Evolutionary conservation across 2,113 vertebrate genomes (phyloP), one percentile per base, ranked within the genome.

Genomic region (Cololabis saira): DNA sequence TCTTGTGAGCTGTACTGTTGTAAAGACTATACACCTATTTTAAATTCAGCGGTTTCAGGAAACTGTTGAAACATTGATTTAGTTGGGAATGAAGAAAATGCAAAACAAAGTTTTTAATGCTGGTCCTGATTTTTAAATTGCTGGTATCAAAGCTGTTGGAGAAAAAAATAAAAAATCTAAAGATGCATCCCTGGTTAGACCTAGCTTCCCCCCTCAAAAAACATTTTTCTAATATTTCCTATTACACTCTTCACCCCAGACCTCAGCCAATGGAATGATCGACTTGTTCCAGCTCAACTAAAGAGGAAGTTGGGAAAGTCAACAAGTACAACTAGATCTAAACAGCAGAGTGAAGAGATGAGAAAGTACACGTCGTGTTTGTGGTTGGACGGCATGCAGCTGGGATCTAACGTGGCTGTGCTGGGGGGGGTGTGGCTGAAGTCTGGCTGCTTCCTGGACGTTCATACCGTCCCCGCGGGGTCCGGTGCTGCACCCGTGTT

Each of bases 401-500:
- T 18, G 14, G 19, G 12, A 50, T 42, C 11, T 43, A 17, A 41
- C 61, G 45, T 19, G n/a, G 12, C 7, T 40, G 14, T 54, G 51
- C 5, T 24, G 3, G 30, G 71, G 49, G 22, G 19, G 15, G 3
- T n/a, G 0, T 19, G 55, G 19, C 30, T 5, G 51, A 3, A 17
- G 43, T 40, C 27, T 58, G 57, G 44, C 33, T 37, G 33, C 10
- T 48, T 52, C 61, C 4, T 27, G 9, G 6, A 13, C 11, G 15
- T n/a, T 86, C 65, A 87, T 51, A 40, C n/a, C 12, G 67, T 37
- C 42, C 27, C 80, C n/a, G 72, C 18, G 33, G 81, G 61, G 14
- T 64, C 60, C 1, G 73, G 61, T 54, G 74, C 67, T 21, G 87
- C 66, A 6, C 15, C 72, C 27, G 73, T 27, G 24, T 82, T 90